Conservation (phyloP, 2,113 vertebrate species). For the Triplophysa tibetana region DNA sequence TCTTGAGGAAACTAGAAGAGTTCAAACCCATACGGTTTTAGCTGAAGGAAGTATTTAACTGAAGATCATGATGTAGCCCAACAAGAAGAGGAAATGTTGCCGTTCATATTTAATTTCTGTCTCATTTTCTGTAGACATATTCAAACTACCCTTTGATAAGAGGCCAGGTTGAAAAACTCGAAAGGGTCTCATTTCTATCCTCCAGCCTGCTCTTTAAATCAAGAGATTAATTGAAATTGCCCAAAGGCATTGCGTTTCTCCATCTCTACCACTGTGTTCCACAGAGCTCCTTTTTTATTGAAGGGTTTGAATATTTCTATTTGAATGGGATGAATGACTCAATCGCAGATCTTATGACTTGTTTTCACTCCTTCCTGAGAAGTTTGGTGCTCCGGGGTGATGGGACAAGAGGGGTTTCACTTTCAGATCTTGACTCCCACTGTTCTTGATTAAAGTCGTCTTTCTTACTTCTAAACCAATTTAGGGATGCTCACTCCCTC, state of each 20-base stretch:
- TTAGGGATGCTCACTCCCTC: neutral
- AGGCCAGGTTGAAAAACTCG: conserved; percentile 6
- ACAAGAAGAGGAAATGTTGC: conserved; percentile 13
- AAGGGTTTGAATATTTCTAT: conserved; percentile 60
- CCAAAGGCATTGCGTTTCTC: conserved; percentile 48
- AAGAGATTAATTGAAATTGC: conserved; percentile 57
- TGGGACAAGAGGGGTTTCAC: neutral
- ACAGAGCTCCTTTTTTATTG: conserved; percentile 50
- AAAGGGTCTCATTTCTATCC: conserved; percentile 23
- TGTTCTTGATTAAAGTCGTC: conserved; percentile 28
- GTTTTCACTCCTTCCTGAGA: neutral
- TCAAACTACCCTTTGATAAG: conserved; percentile 33
- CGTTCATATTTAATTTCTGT: neutral
- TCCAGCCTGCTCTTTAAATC: conserved; percentile 36
- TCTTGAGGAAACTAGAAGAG: neutral
- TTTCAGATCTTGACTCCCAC: conserved; percentile 25
- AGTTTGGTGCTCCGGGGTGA: conserved; percentile 2
- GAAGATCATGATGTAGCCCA: conserved; percentile 2
- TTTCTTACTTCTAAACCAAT: neutral
- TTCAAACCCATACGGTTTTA: neutral
- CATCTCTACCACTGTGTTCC: conserved; percentile 53
- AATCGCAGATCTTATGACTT: conserved; percentile 52
- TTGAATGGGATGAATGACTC: conserved; percentile 57
- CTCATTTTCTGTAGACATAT: conserved; percentile 2
- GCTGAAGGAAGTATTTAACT: neutral